These are phyloP conservation scores for Leptestheria dahalacensis DNA, from an alignment of 1,140 invertebrate genomes.

Conservation along the genomic window DNA sequence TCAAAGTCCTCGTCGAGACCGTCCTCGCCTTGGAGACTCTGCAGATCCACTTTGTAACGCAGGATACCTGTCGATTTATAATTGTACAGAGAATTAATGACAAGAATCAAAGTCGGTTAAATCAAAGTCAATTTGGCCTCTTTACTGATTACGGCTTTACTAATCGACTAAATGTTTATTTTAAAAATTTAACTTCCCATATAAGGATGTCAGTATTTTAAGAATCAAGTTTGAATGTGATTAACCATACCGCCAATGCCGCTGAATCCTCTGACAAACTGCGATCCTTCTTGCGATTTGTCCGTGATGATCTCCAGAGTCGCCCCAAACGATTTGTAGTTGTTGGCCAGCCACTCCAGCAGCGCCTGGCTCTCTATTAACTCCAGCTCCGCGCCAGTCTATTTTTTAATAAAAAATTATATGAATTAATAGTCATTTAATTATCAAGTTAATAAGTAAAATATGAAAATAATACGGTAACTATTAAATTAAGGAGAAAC, in stretches of 20 bases:
- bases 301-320: slow-evolving; percentile 99
- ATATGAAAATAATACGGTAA: too few relatives aligned
- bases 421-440: not conserved
- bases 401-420: slow-evolving; percentile 20
- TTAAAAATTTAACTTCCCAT: too few relatives aligned
- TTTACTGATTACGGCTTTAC: too few relatives aligned
- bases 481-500: too few relatives aligned
- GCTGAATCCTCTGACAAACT: slow-evolving; percentile 97
- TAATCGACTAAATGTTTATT: too few relatives aligned
- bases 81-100: too few relatives aligned
- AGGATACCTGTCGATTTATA: slow-evolving; percentile 91
- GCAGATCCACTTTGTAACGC: slow-evolving; percentile 97
- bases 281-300: slow-evolving; percentile 97
- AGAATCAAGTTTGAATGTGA: too few relatives aligned
- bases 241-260: slow-evolving; percentile 97
- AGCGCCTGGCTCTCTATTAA: slow-evolving; percentile 89
- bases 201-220: too few relatives aligned
- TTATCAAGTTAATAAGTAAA: too few relatives aligned
- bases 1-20: slow-evolving; percentile 77
- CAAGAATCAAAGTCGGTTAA: too few relatives aligned
- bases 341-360: slow-evolving; percentile 98
- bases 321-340: slow-evolving; percentile 98
- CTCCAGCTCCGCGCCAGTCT: slow-evolving; percentile 96
- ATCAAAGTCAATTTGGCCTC: too few relatives aligned
- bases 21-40: slow-evolving; percentile 73